Evolutionary conservation across 2,113 vertebrate species (phyloP).

Genomic region (Nematolebias whitei): DNA sequence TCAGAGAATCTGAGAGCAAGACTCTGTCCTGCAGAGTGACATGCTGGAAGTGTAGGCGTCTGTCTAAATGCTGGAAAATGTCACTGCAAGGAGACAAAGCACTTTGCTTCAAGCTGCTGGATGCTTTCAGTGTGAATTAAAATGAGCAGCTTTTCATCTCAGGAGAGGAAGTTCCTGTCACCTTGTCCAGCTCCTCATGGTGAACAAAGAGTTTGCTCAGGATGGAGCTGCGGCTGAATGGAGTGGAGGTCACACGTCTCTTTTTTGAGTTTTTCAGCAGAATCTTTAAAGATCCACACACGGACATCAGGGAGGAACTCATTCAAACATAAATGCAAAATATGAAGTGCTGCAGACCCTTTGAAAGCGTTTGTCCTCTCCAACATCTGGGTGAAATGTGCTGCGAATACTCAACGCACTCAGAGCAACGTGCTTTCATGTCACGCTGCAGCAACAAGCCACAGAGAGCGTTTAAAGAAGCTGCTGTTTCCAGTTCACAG

Average conservation of each 20-base stretch:
- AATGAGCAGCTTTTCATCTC: constrained; percentile 2
- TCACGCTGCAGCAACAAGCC: background rate
- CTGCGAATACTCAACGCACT: background rate
- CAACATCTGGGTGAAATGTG: constrained; percentile 2
- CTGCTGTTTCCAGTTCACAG: background rate
- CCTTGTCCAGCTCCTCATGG: constrained; percentile 2
- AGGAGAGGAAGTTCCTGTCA: constrained; percentile 4
- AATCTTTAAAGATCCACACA: background rate
- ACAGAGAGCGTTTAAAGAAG: background rate
- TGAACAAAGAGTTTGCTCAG: no score
- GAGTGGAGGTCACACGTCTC: background rate
- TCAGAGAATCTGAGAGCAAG: background rate
- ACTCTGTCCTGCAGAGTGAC: background rate
- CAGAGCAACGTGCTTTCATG: background rate
- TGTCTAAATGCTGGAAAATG: background rate
- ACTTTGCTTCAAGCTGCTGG: background rate
- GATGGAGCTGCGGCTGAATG: no score
- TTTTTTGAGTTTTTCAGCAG: background rate
- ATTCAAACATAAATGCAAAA: constrained; percentile 9
- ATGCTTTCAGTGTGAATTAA: background rate
- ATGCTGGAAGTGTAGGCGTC: background rate
- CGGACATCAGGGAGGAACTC: background rate
- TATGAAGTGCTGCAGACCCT: background rate
- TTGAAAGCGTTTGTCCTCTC: background rate
- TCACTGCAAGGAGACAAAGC: background rate